These are phyloP conservation scores for Mayetiola destructor DNA, from an alignment of 2,888 invertebrate genomes.

Conservation along the genomic window DNA sequence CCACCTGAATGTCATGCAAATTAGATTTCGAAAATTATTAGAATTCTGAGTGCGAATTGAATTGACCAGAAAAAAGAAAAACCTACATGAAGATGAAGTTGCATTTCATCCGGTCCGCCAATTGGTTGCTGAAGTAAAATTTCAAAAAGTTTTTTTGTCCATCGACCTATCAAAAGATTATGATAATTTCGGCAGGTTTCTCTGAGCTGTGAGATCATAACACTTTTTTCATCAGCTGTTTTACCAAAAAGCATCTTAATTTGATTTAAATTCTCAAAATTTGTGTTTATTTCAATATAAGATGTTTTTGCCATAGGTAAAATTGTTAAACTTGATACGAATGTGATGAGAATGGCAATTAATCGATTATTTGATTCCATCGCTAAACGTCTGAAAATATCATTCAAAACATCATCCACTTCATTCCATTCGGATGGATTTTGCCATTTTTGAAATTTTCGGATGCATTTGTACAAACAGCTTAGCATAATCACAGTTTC, in stretches of 20 bases:
- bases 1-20: background rate
- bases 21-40: background rate
- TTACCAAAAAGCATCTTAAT: background rate
- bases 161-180: background rate
- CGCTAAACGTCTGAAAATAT: background rate
- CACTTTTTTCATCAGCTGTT: background rate
- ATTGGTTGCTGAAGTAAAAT: background rate
- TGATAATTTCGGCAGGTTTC: background rate
- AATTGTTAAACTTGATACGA: background rate
- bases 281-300: background rate
- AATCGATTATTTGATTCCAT: background rate
- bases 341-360: background rate
- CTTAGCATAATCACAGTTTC: background rate
- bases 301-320: background rate
- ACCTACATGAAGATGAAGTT: background rate
- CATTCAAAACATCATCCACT: constrained; percentile 3
- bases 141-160: background rate
- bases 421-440: background rate
- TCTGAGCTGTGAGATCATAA: background rate
- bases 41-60: background rate
- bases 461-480: background rate
- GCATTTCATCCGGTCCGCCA: background rate
- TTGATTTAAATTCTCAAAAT: background rate
- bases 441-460: background rate
- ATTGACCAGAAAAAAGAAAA: background rate